These are phyloP conservation scores for Drosophila meridiana DNA, from an alignment of 2,888 invertebrate species.

Conservation along the genomic window DNA sequence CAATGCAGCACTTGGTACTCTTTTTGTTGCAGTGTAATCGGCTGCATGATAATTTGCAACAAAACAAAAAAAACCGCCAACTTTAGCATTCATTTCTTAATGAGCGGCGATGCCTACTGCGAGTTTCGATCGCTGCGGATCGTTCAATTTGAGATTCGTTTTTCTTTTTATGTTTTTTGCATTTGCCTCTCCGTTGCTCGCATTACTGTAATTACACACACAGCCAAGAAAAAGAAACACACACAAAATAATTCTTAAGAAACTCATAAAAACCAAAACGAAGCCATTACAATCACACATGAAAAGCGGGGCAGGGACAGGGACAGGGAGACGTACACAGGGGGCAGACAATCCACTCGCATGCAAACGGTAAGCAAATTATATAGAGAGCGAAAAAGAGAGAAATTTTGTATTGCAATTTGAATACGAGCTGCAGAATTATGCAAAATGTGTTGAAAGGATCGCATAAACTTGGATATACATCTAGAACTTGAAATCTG, in stretches of 20 bases:
- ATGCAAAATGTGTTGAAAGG: conserved; percentile 12
- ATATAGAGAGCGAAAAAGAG: conserved; percentile 46
- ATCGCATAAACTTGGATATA: conserved; percentile 2
- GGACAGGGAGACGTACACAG: not conserved
- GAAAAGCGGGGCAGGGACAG: conserved; percentile 1
- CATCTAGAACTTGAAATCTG: not conserved
- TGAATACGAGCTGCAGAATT: conserved; percentile 59
- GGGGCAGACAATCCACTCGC: conserved; percentile 19
- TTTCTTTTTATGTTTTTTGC: conserved; percentile 26
- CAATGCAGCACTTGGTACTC: conserved; percentile 17
- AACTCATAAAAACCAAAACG: conserved; percentile 76
- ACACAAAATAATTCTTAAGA: conserved; percentile 68
- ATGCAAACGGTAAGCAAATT: conserved; percentile 53
- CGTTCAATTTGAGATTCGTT: conserved; percentile 67
- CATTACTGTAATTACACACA: conserved; percentile 83
- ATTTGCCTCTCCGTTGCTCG: conserved; percentile 49
- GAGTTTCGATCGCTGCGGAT: conserved; percentile 48
- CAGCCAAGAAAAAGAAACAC: conserved; percentile 50
- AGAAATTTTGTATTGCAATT: conserved; percentile 53
- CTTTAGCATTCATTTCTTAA: conserved; percentile 54
- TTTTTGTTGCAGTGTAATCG: conserved; percentile 33
- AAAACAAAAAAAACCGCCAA: conserved; percentile 18
- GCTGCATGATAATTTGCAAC: conserved; percentile 36
- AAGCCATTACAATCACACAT: conserved; percentile 75
- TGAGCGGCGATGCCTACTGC: conserved; percentile 56